phyloP scores from a whole-genome alignment of 2,113 vertebrate genomes.

The Pongo pygmaeus region DNA sequence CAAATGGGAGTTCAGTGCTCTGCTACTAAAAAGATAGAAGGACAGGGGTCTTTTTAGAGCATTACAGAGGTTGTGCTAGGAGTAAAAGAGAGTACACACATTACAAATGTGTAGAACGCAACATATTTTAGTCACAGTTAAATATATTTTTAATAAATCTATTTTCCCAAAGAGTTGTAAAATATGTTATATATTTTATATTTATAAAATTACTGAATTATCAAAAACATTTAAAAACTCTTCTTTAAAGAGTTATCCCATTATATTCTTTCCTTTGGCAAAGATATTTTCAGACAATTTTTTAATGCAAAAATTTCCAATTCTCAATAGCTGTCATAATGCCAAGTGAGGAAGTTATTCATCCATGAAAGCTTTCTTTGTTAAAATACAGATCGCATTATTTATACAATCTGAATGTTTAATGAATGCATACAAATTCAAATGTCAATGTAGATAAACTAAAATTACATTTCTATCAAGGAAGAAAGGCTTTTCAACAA shows the following conservation, averaged over 20 bases:
- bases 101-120: not conserved
- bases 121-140: not conserved
- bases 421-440: conserved; percentile 74
- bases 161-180: not conserved
- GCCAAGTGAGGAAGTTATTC: conserved; percentile 63
- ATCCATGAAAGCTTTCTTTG: conserved; percentile 73
- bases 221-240: conserved; percentile 30
- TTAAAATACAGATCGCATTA: conserved; percentile 70
- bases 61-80: not conserved
- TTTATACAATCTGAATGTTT: conserved; percentile 75
- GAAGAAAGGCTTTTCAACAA: conserved; percentile 55
- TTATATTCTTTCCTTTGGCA: conserved; percentile 32
- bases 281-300: conserved; percentile 56
- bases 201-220: conserved; percentile 2
- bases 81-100: not conserved
- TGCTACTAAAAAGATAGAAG: not conserved
- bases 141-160: not conserved
- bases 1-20: not conserved
- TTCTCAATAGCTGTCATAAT: conserved; percentile 69
- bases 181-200: not conserved
- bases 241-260: not conserved
- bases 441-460: conserved; percentile 72
- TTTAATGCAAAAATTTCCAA: conserved; percentile 53
- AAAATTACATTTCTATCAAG: conserved; percentile 76
- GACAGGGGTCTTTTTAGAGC: not conserved